These are phyloP conservation scores for Eurytoma californica DNA, from an alignment of 2,888 invertebrate genomes.

Conservation along the genomic window DNA sequence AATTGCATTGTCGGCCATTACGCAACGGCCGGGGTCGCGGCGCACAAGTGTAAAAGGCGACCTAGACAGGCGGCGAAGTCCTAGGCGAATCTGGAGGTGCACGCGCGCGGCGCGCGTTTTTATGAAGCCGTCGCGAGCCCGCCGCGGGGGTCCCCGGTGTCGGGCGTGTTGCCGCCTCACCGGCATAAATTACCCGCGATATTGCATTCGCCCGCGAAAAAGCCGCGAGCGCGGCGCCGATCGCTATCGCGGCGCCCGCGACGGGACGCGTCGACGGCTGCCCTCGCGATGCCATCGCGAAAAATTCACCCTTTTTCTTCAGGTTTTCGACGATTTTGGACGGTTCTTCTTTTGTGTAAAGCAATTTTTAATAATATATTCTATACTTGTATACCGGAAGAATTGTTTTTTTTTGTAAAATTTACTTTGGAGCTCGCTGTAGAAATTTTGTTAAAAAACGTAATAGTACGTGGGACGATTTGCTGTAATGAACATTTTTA, in stretches of 20 bases:
- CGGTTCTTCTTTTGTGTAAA: too few relatives aligned
- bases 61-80: background rate
- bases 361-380: too few relatives aligned
- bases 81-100: background rate
- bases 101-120: conserved; percentile 9
- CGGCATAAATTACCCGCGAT: conserved; percentile 70
- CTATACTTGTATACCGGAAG: too few relatives aligned
- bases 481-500: too few relatives aligned
- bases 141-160: conserved; percentile 69
- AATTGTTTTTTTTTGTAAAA: too few relatives aligned
- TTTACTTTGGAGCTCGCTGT: too few relatives aligned
- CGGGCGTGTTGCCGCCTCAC: conserved; percentile 63
- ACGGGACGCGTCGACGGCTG: conserved; percentile 33
- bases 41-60: background rate
- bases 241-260: conserved; percentile 50
- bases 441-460: too few relatives aligned
- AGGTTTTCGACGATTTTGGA: too few relatives aligned
- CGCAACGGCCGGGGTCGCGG: background rate
- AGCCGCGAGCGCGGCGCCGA: conserved; percentile 14
- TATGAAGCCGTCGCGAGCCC: conserved; percentile 69
- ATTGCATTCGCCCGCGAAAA: conserved; percentile 33
- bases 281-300: background rate
- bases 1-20: conserved; percentile 13
- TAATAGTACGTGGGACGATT: too few relatives aligned
- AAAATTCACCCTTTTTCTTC: too few relatives aligned